Percentiles rank a stretch among this genome's conserved stretches.
Evolutionary conservation across 1,140 invertebrate species (phyloP).

Genomic region (Zelostemma sp.): DNA sequence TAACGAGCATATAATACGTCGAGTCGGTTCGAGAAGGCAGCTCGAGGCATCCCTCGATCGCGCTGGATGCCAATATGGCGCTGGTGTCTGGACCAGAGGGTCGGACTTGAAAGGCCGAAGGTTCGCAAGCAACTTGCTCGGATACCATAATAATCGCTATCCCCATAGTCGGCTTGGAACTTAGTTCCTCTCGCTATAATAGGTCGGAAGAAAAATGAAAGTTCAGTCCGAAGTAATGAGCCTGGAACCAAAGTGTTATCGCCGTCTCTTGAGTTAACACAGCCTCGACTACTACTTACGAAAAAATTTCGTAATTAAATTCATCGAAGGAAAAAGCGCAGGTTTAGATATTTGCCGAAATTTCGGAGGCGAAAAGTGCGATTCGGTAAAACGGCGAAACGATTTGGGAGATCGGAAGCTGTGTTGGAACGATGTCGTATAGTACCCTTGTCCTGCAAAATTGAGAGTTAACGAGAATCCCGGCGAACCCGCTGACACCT

Average conservation of each 20-base stretch:
- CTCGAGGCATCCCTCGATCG: constrained; percentile 4
- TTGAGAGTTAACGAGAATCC: constrained; percentile 62
- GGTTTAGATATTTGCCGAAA: no score
- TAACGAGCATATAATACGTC: no score
- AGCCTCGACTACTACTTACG: no score
- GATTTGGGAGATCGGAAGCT: constrained; percentile 9
- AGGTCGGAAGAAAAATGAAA: constrained; percentile 30
- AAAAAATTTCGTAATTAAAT: no score
- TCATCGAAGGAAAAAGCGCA: no score
- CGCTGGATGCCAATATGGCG: constrained; percentile 38
- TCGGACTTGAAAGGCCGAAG: constrained; percentile 45
- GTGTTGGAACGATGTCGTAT: constrained; percentile 7
- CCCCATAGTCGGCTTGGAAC: constrained; percentile 41
- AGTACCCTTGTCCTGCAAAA: constrained; percentile 35
- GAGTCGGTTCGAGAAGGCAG: no score
- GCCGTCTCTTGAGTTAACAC: no score
- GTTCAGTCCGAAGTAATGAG: no score
- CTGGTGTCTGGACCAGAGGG: constrained; percentile 34
- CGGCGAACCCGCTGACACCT: constrained; percentile 50
- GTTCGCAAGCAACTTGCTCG: constrained; percentile 41
- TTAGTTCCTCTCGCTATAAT: constrained; percentile 10
- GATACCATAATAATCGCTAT: constrained; percentile 49
- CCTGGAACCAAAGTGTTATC: no score
- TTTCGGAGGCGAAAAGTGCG: no score
- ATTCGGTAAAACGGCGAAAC: no score